Percentiles rank a stretch among this genome's conserved stretches.
Conservation (phyloP, 2,888 invertebrate species). For the Melieria omissa region DNA sequence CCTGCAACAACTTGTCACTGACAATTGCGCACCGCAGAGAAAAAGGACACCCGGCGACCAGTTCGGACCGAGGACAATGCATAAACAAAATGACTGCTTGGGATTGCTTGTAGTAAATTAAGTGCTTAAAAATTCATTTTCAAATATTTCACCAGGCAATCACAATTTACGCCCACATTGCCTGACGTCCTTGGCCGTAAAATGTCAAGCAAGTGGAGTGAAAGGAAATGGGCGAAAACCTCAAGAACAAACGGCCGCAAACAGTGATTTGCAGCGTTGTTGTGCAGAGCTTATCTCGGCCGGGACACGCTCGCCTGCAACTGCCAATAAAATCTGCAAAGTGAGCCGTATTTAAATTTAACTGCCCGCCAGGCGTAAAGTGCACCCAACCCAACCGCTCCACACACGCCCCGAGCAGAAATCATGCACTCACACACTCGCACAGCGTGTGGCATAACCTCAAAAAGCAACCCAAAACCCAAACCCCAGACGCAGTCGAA, state of each 20-base stretch:
- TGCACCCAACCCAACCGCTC: too few relatives aligned
- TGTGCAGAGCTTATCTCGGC: slow-evolving; percentile 20
- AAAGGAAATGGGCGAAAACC: too few relatives aligned
- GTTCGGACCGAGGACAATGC: too few relatives aligned
- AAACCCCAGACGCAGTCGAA: background rate
- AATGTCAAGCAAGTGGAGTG: too few relatives aligned
- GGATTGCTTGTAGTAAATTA: slow-evolving; percentile 6
- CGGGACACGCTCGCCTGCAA: slow-evolving; percentile 25
- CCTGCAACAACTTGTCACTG: too few relatives aligned
- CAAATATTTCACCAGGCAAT: slow-evolving; percentile 25
- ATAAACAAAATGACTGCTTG: too few relatives aligned
- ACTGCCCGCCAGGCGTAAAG: background rate
- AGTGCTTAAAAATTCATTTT: slow-evolving; percentile 25
- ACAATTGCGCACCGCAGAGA: too few relatives aligned
- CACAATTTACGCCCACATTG: slow-evolving; percentile 10
- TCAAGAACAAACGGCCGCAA: too few relatives aligned
- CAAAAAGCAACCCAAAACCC: background rate
- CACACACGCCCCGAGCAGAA: too few relatives aligned
- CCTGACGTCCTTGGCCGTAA: background rate
- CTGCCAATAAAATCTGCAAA: slow-evolving; percentile 25
- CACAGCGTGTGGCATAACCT: background rate
- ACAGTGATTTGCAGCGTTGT: too few relatives aligned
- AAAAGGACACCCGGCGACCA: too few relatives aligned
- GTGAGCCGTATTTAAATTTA: slow-evolving; percentile 21
- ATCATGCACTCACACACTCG: background rate